Conservation (phyloP, 1,140 invertebrate species). For the Macrosteles quadrilineatus region DNA sequence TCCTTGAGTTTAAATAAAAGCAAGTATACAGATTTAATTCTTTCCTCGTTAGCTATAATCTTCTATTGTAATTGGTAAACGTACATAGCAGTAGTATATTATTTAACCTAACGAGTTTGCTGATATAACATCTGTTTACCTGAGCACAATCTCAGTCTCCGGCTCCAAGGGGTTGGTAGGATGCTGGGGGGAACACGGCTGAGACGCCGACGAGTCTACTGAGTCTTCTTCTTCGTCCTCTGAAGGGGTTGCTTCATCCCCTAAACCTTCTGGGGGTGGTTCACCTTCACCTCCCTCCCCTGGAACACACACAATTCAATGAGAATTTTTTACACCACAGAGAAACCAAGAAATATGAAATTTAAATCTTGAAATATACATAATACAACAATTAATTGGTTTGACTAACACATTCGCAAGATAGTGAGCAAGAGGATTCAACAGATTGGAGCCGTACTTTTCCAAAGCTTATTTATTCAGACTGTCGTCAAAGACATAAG, state of each 20-base stretch:
- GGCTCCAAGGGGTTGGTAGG: slow-evolving; percentile 39
- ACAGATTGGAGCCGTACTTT: too few species aligned
- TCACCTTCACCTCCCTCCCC: slow-evolving; percentile 48
- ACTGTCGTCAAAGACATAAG: too few species aligned
- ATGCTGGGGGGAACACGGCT: slow-evolving; percentile 40
- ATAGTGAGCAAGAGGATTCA: too few species aligned
- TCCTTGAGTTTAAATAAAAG: too few species aligned
- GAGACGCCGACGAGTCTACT: slow-evolving; percentile 35
- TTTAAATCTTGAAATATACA: neutral
- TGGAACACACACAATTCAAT: slow-evolving; percentile 39
- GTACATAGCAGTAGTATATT: too few species aligned
- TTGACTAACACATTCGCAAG: too few species aligned
- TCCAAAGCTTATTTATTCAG: too few species aligned
- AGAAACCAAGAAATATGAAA: neutral
- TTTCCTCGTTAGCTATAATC: too few species aligned
- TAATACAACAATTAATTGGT: neutral
- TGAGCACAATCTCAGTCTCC: slow-evolving; percentile 33
- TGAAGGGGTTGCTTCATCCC: slow-evolving; percentile 43
- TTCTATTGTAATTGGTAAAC: too few species aligned
- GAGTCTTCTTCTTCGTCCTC: slow-evolving; percentile 44
- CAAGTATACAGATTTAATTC: too few species aligned
- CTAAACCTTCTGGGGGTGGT: slow-evolving; percentile 44
- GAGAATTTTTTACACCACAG: neutral
- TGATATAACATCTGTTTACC: too few species aligned
- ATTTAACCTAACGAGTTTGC: too few species aligned